phyloP scores from a whole-genome alignment of 2,113 vertebrate genomes.

The Pelecanus crispus region DNA sequence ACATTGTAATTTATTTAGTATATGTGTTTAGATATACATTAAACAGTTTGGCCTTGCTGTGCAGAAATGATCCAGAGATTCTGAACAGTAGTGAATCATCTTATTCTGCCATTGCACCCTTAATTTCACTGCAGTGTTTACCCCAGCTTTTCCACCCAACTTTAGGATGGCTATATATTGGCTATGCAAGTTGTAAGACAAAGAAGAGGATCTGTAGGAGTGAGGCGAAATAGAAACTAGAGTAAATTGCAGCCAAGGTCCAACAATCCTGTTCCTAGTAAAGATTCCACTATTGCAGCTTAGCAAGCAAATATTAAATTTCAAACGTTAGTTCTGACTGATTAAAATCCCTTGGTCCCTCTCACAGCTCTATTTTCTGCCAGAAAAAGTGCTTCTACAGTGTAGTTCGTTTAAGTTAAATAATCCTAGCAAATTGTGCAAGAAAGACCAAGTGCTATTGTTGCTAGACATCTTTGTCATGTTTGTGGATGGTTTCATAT shows the following conservation, averaged over 20 bases:
- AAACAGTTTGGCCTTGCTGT: neutral
- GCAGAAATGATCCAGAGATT: neutral
- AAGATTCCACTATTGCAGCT: neutral
- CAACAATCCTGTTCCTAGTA: neutral
- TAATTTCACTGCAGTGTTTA: neutral
- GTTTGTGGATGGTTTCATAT: neutral
- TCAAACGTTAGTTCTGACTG: neutral
- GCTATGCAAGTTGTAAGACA: neutral
- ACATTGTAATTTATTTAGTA: neutral
- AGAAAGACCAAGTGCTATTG: neutral
- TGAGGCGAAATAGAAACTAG: neutral
- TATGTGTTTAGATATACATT: neutral
- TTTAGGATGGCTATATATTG: neutral
- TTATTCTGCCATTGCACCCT: neutral
- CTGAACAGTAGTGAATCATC: neutral
- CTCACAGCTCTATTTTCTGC: neutral
- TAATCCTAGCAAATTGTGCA: neutral
- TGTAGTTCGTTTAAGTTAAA: neutral
- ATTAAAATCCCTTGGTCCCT: neutral
- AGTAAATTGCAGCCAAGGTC: neutral
- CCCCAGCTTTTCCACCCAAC: neutral
- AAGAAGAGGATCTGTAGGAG: neutral
- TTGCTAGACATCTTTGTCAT: neutral
- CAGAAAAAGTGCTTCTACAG: neutral
- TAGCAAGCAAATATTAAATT: neutral